Evolutionary conservation across 2,888 invertebrate genomes (phyloP).

Genomic region (Mythimna lalbum): DNA sequence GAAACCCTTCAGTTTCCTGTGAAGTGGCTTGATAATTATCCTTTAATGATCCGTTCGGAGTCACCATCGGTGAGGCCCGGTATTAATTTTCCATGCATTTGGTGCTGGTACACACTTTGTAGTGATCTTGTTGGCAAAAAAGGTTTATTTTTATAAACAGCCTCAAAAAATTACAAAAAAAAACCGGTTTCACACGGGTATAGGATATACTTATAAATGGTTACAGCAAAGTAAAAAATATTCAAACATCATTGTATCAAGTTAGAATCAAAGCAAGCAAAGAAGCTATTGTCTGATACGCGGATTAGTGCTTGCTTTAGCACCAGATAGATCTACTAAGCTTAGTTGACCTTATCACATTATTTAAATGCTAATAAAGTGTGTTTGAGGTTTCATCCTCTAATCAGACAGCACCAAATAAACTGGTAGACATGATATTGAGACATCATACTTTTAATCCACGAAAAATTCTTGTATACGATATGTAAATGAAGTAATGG

Average conservation of each 20-base stretch:
- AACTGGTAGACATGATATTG: neutral
- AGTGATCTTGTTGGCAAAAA: constrained; percentile 19
- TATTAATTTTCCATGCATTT: constrained; percentile 86
- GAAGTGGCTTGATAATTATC: constrained; percentile 88
- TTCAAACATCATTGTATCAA: neutral
- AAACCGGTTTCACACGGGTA: neutral
- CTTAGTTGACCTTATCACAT: neutral
- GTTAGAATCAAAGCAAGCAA: neutral
- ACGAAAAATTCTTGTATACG: neutral
- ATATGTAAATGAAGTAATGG: too few relatives aligned
- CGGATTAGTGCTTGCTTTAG: too few relatives aligned
- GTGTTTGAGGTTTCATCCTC: neutral
- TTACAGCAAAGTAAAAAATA: neutral
- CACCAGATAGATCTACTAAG: neutral
- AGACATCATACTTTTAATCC: neutral
- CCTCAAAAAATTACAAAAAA: too few relatives aligned
- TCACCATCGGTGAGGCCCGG: constrained; percentile 82
- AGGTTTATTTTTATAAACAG: neutral
- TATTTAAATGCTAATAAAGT: neutral
- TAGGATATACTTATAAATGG: neutral
- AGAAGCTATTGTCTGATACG: neutral
- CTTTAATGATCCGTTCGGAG: constrained; percentile 86
- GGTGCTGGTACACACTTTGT: constrained; percentile 74
- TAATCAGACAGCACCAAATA: neutral
- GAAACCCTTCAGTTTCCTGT: constrained; percentile 82